A percentile compares a stretch with the other conserved stretches of the same genome.
phyloP scores from a whole-genome alignment of 2,113 vertebrate species.

The Salvelinus namaycush region DNA sequence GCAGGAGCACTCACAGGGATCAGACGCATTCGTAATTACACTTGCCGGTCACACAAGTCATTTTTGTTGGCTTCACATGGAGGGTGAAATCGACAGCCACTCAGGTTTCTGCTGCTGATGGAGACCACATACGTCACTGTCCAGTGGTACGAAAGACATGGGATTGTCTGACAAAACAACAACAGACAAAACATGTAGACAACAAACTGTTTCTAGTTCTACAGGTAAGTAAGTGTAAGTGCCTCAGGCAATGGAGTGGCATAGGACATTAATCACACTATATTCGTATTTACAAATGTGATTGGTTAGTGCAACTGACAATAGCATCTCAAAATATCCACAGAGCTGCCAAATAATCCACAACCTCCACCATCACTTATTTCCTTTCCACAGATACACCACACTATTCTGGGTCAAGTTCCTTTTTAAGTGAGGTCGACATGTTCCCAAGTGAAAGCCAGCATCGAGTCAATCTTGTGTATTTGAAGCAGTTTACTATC shows the following conservation, averaged over 20 bases:
- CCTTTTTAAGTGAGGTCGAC: slow-evolving; percentile 35
- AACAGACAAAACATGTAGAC: background rate
- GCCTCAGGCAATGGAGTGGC: too few species aligned
- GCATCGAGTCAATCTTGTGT: slow-evolving; percentile 60
- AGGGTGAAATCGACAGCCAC: slow-evolving; percentile 18
- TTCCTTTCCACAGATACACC: slow-evolving; percentile 28
- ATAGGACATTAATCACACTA: too few species aligned
- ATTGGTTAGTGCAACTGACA: slow-evolving; percentile 20
- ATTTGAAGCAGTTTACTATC: background rate
- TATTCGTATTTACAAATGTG: too few species aligned
- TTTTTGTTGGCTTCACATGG: slow-evolving; percentile 30
- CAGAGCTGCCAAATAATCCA: too few species aligned
- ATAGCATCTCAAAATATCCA: too few species aligned
- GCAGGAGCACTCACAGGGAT: slow-evolving; percentile 53
- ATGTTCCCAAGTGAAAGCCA: slow-evolving; percentile 49
- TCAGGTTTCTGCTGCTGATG: too few species aligned
- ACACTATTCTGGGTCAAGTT: slow-evolving; percentile 45
- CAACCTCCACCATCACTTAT: background rate
- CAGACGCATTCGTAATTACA: slow-evolving; percentile 70
- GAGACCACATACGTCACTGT: too few species aligned
- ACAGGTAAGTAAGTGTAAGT: slow-evolving; percentile 14
- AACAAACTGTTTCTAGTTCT: too few species aligned
- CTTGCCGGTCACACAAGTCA: slow-evolving; percentile 64
- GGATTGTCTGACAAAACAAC: slow-evolving; percentile 24
- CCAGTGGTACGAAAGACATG: too few species aligned